Evolutionary conservation across 2,113 vertebrate genomes (phyloP), one percentile per base, ranked within the genome.

Genomic region (Perca fluviatilis): DNA sequence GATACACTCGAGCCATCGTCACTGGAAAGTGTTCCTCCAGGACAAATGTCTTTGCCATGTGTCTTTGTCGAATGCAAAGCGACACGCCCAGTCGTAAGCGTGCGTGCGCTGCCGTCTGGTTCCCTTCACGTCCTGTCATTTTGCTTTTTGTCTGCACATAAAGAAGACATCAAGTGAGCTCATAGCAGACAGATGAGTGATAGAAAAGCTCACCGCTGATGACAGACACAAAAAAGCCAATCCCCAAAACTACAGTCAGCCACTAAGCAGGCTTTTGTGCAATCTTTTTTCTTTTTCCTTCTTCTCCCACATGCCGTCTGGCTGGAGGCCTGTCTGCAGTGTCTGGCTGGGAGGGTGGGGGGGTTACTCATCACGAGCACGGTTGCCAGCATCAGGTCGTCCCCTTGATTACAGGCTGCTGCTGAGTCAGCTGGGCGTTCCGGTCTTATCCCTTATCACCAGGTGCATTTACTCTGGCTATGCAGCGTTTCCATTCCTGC

Each of bases 121-220:
- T 83, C 57, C 53, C 78, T 43, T 86, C 74, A 81, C 71, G 21
- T 79, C 76, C 87, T 83, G 88, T 91, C 88, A 80, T 86, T 72
- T 43, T 62, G 72, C 79, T 78, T 77, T 88, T 89, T 89, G 84
- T 87, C 84, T 58, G 74, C 33, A 56, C 73, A 84, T 79, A 86
- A 92, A 92, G 91, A 92, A 92, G 89, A 94, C 89, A 85, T 94
- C 84, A 91, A 79, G 86, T 60, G 77, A 87, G 89, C 89, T 78
- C 64, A 84, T 77, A 18, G 83, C 84, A 77, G 90, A 92, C 91
- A 72, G 79, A 75, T 88, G 88, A 94, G 82, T 86, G 91, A 94
- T 87, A 80, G 91, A 76, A 70, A 56, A 77, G 88, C 91, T 91
- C 89, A 88, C 74, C 18, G 80, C 74, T 12, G 77, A 87, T 93